A percentile compares a stretch with the other conserved stretches of the same genome.
Conservation (phyloP, 2,888 invertebrate species). For the Hyles lineata region DNA sequence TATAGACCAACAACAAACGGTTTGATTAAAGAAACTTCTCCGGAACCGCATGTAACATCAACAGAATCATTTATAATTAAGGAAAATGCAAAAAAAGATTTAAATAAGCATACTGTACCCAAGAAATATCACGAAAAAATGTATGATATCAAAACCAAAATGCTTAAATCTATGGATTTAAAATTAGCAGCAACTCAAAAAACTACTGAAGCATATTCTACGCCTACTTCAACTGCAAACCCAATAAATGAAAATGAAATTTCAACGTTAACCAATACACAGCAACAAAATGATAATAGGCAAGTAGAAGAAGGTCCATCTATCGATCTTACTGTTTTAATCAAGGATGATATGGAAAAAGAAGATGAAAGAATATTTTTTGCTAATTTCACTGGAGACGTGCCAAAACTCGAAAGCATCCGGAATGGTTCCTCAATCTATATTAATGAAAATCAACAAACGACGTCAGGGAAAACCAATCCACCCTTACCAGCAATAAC, state of each 20-base stretch:
- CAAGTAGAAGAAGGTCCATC: slow-evolving; percentile 56
- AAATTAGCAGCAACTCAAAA: slow-evolving; percentile 49
- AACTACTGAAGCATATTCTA: slow-evolving; percentile 40
- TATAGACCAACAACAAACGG: slow-evolving; percentile 33
- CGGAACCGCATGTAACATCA: slow-evolving; percentile 44
- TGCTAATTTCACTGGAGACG: slow-evolving; percentile 49
- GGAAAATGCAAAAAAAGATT: slow-evolving; percentile 56
- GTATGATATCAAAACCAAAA: slow-evolving; percentile 59
- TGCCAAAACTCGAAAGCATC: slow-evolving; percentile 51
- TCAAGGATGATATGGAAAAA: slow-evolving; percentile 59
- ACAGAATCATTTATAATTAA: slow-evolving; percentile 43
- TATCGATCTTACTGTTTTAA: slow-evolving; percentile 70
- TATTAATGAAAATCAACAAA: not conserved
- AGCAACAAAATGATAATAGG: slow-evolving; percentile 37
- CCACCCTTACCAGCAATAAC: slow-evolving; percentile 36
- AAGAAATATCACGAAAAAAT: slow-evolving; percentile 73
- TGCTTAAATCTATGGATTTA: slow-evolving; percentile 46
- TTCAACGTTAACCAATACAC: slow-evolving; percentile 38
- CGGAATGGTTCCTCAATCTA: slow-evolving; percentile 36
- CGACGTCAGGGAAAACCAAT: slow-evolving; percentile 32
- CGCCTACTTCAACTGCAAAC: slow-evolving; percentile 40
- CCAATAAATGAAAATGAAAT: slow-evolving; percentile 39
- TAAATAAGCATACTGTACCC: slow-evolving; percentile 57
- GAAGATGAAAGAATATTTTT: slow-evolving; percentile 44
- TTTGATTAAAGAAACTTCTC: slow-evolving; percentile 45